phyloP scores from a whole-genome alignment of 1,140 invertebrate species.

The Rhysida immarginata region DNA sequence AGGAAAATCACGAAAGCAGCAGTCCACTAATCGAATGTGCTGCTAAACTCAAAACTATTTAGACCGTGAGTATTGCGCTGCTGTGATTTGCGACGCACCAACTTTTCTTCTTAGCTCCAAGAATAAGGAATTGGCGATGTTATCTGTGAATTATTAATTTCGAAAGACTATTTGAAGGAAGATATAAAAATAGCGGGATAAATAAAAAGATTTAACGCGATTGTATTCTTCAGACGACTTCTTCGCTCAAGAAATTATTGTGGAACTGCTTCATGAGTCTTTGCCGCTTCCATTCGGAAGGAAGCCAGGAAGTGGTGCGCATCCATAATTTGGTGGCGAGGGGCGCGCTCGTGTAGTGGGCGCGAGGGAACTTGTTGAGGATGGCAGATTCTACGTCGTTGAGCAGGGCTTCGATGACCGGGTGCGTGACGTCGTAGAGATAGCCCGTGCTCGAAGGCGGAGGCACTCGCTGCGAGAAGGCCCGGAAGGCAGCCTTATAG shows the following conservation, averaged over 20 bases:
- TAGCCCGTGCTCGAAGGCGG: background rate
- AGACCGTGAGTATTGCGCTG: too few relatives aligned
- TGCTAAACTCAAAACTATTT: too few relatives aligned
- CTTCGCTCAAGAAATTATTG: constrained; percentile 1
- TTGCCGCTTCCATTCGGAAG: background rate
- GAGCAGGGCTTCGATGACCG: background rate
- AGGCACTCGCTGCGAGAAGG: background rate
- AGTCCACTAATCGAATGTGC: too few relatives aligned
- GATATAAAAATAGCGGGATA: too few relatives aligned
- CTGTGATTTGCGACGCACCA: too few relatives aligned
- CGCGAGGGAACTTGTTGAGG: background rate
- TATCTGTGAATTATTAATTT: too few relatives aligned
- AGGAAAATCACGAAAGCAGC: too few relatives aligned
- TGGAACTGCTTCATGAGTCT: constrained; percentile 1
- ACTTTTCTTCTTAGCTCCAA: too few relatives aligned
- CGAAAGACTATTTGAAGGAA: too few relatives aligned
- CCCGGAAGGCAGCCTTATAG: background rate
- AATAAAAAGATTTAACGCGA: too few relatives aligned
- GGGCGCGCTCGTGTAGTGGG: background rate
- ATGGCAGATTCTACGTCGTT: constrained; percentile 5
- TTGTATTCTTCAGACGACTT: constrained; percentile 1
- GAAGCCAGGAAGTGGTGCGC: background rate
- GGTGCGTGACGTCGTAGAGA: too few relatives aligned
- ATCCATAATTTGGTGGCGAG: background rate
- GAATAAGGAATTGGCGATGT: too few relatives aligned